phyloP scores from a whole-genome alignment of 2,797 vertebrate genomes.

The Danio choprae region DNA sequence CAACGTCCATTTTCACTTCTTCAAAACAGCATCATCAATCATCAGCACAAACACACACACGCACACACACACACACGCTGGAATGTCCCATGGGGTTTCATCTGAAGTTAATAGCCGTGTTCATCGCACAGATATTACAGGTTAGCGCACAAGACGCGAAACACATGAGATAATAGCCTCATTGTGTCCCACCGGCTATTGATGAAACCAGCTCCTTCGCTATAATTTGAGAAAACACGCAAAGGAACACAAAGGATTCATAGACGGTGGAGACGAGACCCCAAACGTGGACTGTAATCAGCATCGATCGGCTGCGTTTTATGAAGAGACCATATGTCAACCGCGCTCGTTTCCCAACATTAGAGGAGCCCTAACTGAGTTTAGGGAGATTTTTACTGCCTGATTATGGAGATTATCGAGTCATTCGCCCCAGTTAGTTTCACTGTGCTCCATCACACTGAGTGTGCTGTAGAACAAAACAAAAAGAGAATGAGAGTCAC shows the following conservation, averaged over 20 bases:
- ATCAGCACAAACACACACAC: slow-evolving; percentile 53
- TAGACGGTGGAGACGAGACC: slow-evolving; percentile 25
- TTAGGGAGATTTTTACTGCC: slow-evolving; percentile 30
- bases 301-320: slow-evolving; percentile 23
- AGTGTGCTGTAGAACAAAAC: background rate
- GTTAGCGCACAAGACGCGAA: slow-evolving; percentile 60
- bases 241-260: slow-evolving; percentile 43
- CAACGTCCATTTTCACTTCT: slow-evolving; percentile 75
- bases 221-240: slow-evolving; percentile 38
- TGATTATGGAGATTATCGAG: slow-evolving; percentile 17
- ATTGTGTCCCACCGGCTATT: slow-evolving; percentile 54
- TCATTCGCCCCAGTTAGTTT: background rate
- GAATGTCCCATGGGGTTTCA: slow-evolving; percentile 74
- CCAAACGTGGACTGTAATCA: slow-evolving; percentile 30
- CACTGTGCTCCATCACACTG: background rate
- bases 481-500: background rate
- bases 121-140: slow-evolving; percentile 63
- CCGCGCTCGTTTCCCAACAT: slow-evolving; percentile 23
- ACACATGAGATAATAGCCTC: slow-evolving; percentile 37
- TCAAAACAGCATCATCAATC: slow-evolving; percentile 84
- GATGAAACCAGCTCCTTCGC: slow-evolving; percentile 56
- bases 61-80: slow-evolving; percentile 36
- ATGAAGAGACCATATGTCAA: slow-evolving; percentile 44
- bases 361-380: slow-evolving; percentile 18
- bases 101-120: slow-evolving; percentile 74